Evolutionary conservation across 2,888 invertebrate species (phyloP).

Genomic region (Crematogaster levior): DNA sequence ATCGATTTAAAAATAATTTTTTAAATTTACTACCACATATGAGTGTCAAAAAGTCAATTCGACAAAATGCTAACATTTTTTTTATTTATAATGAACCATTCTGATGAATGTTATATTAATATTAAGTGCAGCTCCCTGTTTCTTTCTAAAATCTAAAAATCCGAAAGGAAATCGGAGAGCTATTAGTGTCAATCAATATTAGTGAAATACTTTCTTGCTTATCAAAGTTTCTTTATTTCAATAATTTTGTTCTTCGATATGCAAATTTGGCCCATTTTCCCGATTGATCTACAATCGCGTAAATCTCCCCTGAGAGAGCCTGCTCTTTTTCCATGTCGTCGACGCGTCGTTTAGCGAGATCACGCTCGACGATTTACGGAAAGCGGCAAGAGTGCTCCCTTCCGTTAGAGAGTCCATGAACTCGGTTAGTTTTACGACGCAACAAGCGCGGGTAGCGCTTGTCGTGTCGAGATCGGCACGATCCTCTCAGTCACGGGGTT

Average conservation of each 20-base stretch:
- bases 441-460: slow-evolving; percentile 22
- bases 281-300: not conserved
- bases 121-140: not conserved
- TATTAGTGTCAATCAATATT: not conserved
- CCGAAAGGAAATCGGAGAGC: no score
- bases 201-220: not conserved
- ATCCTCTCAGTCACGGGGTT: slow-evolving; percentile 79
- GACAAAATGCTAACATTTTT: not conserved
- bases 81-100: not conserved
- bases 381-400: slow-evolving; percentile 71
- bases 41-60: not conserved
- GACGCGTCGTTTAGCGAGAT: not conserved
- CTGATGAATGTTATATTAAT: not conserved
- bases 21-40: not conserved
- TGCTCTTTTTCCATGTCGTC: no score
- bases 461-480: slow-evolving; percentile 45
- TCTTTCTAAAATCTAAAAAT: not conserved
- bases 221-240: not conserved
- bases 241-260: not conserved
- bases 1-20: not conserved
- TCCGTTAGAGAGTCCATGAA: slow-evolving; percentile 45
- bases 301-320: not conserved
- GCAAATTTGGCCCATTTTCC: not conserved
- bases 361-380: slow-evolving; percentile 57
- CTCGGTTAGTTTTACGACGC: slow-evolving; percentile 37